A percentile compares a stretch with the other conserved stretches of the same genome.
Conservation (phyloP, 2,797 vertebrate genomes). For the Crenichthys baileyi region DNA sequence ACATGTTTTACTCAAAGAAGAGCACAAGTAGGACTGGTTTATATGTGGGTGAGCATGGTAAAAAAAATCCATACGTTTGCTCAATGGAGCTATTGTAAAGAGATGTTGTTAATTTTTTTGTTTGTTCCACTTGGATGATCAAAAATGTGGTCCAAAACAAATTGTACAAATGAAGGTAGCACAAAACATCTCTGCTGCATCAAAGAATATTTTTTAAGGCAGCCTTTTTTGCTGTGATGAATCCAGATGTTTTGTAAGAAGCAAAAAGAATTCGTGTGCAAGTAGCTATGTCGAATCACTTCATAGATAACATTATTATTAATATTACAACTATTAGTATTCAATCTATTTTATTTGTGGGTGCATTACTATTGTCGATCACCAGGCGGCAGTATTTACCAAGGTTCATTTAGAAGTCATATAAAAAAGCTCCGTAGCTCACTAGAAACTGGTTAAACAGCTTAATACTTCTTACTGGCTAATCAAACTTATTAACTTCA, state of each 20-base stretch:
- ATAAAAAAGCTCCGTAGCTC: constrained; percentile 2
- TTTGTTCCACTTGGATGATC: neutral
- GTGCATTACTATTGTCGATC: neutral
- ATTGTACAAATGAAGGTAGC: neutral
- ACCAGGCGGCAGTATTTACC: constrained; percentile 36
- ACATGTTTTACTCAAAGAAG: neutral
- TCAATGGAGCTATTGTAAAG: neutral
- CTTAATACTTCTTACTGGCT: neutral
- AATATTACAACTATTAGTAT: no score
- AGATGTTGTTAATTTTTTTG: neutral
- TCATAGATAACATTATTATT: no score
- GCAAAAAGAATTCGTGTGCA: neutral
- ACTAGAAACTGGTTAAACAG: neutral
- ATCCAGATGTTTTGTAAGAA: neutral
- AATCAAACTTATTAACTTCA: neutral
- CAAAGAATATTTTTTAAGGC: neutral
- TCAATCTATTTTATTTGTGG: neutral
- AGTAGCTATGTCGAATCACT: neutral
- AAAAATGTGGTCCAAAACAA: neutral
- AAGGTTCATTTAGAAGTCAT: neutral
- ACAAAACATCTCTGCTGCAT: neutral
- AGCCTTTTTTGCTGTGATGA: neutral
- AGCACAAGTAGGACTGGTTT: neutral
- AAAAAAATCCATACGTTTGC: neutral
- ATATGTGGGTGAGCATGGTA: neutral